Base-by-base conservation (phyloP, 2,888 invertebrate genomes). In the Brenthis ino region DNA sequence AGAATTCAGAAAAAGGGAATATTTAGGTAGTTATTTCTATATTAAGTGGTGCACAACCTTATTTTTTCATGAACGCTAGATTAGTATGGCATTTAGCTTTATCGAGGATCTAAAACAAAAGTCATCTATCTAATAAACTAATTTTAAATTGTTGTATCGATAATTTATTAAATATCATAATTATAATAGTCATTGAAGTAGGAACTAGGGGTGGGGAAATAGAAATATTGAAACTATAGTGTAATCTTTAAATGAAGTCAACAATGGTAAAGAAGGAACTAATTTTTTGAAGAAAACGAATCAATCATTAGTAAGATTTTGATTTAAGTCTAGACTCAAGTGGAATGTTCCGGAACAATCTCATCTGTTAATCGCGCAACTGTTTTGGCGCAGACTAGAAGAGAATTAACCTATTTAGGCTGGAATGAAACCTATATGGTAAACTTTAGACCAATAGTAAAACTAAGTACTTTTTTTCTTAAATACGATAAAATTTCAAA, bases 401-500 rank as follows among this genome's bases (percentile, higher is more conserved):
- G 77, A 82, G 75, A 85, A 82, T 84, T 85, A 86, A 86, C 83
- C 86, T 89, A 89, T 85, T 89, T 92, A 91, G 89, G 91, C 92
- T 88, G 87, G 82, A 91, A 86, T 86, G 82, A 85, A 89, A 89
- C 85, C 81, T 86, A 85, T 83, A 78, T 75, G 80, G 83, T 82
- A 81, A 84, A 83, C 78, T 77, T 83, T 85, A 83, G 84, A 88
- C 86, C 81, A 82, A 85, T 81, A 83, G 81, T 83, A 81, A 84
- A 88, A 87, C 85, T 87, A 88, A 89, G 82, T 82, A 84, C 80
- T 83, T 72, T 58, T 58, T 82, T 80, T 85, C 91, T 91, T 91
- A 88, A 85, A 86, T 89, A 92, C 91, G 92, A 91, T 93, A 92
- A 93, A 92, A 93, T 92, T 92, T 93, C 93, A 91, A 91, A 93